Base-by-base conservation (phyloP, 2,113 vertebrate species). In the Pipra filicauda region DNA sequence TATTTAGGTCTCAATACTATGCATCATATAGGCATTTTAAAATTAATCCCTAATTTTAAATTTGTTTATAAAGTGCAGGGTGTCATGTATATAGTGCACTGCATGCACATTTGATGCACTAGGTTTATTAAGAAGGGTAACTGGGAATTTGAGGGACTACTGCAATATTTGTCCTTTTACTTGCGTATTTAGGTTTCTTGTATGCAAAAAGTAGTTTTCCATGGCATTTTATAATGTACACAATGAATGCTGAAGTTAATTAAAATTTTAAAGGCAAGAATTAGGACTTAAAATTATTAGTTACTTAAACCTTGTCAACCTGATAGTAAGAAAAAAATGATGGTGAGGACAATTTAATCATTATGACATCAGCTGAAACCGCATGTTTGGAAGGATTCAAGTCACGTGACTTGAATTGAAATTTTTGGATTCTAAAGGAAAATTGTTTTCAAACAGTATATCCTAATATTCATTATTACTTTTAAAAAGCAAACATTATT, bases 121-220 rank as follows among this genome's bases (percentile, higher is more conserved):
- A 91, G 55, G 65, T 92, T 90, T 69, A 91, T 79, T 93, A 91
- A 51, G 44, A 77, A 93, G 44, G 51, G 8, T 65, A 95, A 85
- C 33, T 87, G 48, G 76, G 39, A 95, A 81, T 74, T 72, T 78
- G 33, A 89, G 85, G 48, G 23, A 91, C 24, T 41, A 44, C 41
- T 55, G 30, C 7, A 94, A 85, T 41, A 67, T 89, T 93, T 96
- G 76, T 87, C 44, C 65, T 90, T 61, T 65, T 74, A 95, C 87
- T 90, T 77, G 14, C 27, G 22, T 71, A 37, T 61, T 72, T 70
- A 70, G 1, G 1, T 61, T 82, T 65, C 43, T 54, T 70, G 44
- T 71, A 17, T 65, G 49, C 44, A 66, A 69, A 76, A 39, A 39
- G 12, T 14, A 89, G 9, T 55, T 87, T 94, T 83, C 61, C 3